Evolutionary conservation across 37 sponge, comb jelly and placozoan species (phyloP).

Genomic region (Oscarella lobularis): DNA sequence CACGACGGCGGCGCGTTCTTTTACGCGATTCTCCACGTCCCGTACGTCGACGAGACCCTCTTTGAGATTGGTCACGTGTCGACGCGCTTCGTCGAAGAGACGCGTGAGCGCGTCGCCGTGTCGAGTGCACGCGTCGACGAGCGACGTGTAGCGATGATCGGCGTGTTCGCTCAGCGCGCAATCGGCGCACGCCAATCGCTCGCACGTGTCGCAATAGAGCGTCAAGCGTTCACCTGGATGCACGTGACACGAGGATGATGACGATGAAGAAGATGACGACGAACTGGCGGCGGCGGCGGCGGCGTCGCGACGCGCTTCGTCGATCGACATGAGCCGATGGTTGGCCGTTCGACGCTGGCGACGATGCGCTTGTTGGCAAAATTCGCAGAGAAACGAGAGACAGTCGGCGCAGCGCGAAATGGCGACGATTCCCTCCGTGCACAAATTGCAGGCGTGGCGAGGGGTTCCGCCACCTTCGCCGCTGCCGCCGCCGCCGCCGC

Average conservation of each 20-base stretch:
- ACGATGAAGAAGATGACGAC: not conserved
- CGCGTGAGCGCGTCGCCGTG: slow-evolving; percentile 9
- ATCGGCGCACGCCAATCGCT: slow-evolving; percentile 18
- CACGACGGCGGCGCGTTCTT: slow-evolving; percentile 12
- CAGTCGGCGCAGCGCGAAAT: slow-evolving; percentile 21
- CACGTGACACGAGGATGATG: slow-evolving; percentile 6
- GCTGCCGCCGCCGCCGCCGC: not conserved
- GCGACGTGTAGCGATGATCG: slow-evolving; percentile 14
- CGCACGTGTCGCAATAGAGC: slow-evolving; percentile 42
- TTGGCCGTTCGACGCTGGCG: slow-evolving; percentile 25
- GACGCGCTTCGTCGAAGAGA: slow-evolving; percentile 15
- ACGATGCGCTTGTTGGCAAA: slow-evolving; percentile 36
- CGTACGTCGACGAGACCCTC: slow-evolving; percentile 30
- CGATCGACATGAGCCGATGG: slow-evolving; percentile 12
- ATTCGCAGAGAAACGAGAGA: slow-evolving; percentile 22
- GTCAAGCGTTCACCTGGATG: slow-evolving; percentile 15
- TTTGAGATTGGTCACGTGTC: slow-evolving; percentile 11
- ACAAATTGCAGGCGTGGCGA: slow-evolving; percentile 28
- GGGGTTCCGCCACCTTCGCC: slow-evolving; percentile 12
- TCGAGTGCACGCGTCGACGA: slow-evolving; percentile 22
- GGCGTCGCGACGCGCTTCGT: not conserved
- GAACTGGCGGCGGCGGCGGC: not conserved
- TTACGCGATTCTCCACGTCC: slow-evolving; percentile 10
- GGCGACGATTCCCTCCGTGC: slow-evolving; percentile 21
- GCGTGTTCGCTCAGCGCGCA: slow-evolving; percentile 21